These are phyloP conservation scores for Dryocosmus kuriphilus DNA, from an alignment of 2,888 invertebrate species.

Conservation along the genomic window DNA sequence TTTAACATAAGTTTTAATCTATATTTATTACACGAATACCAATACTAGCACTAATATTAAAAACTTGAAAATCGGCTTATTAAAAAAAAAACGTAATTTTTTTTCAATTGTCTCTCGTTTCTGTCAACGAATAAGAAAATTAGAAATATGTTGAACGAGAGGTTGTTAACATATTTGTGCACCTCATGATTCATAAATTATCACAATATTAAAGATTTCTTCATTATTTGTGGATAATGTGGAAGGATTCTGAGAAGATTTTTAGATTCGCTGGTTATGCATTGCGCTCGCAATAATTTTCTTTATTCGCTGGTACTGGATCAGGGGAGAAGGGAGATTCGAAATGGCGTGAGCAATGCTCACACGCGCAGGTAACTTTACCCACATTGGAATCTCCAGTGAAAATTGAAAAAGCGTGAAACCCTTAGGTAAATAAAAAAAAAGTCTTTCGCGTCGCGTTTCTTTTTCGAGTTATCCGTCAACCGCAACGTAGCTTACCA, in stretches of 20 bases:
- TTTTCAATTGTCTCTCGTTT: no score
- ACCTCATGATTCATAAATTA: no score
- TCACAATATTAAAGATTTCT: no score
- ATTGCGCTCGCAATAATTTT: not conserved
- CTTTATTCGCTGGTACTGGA: not conserved
- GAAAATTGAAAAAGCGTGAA: constrained; percentile 21
- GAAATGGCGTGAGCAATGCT: not conserved
- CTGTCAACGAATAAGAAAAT: no score
- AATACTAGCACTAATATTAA: no score
- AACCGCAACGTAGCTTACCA: constrained; percentile 55
- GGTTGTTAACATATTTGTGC: no score
- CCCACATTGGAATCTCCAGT: not conserved
- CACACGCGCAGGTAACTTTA: not conserved
- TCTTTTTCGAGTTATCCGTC: constrained; percentile 57
- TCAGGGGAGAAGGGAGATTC: not conserved
- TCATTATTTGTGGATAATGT: no score
- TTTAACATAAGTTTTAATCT: no score
- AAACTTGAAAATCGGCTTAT: no score
- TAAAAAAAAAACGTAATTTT: no score
- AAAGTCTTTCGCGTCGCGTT: constrained; percentile 21
- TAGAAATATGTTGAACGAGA: no score
- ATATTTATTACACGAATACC: no score
- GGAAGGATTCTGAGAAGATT: not conserved
- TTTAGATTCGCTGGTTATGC: not conserved
- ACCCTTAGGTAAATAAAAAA: constrained; percentile 12